Evolutionary conservation across 2,888 invertebrate species (phyloP).

Genomic region (Erebia aethiops): DNA sequence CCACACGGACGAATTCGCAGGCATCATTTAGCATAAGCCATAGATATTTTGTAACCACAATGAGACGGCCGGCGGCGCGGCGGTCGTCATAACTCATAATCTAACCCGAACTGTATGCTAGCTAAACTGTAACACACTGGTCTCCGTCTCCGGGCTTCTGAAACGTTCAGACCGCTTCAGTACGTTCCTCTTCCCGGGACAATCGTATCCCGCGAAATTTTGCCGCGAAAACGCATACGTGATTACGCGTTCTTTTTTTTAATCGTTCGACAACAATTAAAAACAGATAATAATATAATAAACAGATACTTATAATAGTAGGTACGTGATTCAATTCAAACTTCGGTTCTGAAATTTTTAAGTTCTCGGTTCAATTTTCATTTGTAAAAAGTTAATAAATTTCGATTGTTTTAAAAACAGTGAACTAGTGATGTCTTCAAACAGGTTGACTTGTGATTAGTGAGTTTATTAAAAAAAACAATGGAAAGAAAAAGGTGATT

Average conservation of each 20-base stretch:
- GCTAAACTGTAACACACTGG: not conserved
- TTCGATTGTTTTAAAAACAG: not conserved
- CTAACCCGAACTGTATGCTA: not conserved
- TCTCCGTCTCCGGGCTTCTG: constrained; percentile 47
- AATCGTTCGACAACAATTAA: not conserved
- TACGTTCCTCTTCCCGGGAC: constrained; percentile 53
- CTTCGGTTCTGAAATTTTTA: not conserved
- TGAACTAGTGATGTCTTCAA: not conserved
- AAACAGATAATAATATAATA: not conserved
- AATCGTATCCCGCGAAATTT: constrained; percentile 44
- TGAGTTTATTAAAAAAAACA: constrained; percentile 29
- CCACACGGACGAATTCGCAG: too few relatives aligned
- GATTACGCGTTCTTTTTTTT: constrained; percentile 8
- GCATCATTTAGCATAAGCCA: too few relatives aligned
- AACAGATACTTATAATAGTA: not conserved
- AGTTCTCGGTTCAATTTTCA: not conserved
- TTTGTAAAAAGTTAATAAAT: not conserved
- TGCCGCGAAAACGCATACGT: constrained; percentile 40
- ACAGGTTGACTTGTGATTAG: constrained; percentile 22
- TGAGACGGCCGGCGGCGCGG: too few relatives aligned
- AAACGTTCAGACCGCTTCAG: constrained; percentile 57
- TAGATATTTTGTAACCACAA: not conserved
- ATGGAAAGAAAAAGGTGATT: constrained; percentile 79
- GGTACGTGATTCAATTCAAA: not conserved
- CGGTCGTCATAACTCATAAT: too few relatives aligned